Conservation (phyloP, 2,113 vertebrate genomes). For the Pongo abelii region DNA sequence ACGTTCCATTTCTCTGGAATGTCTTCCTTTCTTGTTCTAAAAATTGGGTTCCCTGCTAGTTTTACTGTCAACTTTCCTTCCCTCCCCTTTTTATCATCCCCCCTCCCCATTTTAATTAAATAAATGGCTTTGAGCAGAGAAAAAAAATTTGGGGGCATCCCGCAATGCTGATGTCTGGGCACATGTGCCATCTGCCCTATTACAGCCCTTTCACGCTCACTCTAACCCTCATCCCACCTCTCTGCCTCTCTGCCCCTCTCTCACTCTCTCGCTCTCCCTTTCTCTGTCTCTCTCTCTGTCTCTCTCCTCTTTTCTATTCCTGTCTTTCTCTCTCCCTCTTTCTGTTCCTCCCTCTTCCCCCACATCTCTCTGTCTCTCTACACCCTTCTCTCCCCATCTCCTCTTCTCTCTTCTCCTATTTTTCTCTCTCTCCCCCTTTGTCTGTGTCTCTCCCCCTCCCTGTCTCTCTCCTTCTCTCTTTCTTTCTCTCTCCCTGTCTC, state of each 20-base stretch:
- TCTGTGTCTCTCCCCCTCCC: background rate
- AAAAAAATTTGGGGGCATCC: background rate
- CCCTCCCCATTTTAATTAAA: background rate
- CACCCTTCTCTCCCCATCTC: too few relatives aligned
- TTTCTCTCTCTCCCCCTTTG: too few relatives aligned
- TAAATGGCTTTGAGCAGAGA: background rate
- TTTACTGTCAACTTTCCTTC: background rate
- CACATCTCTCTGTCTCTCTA: background rate
- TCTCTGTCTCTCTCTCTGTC: too few relatives aligned
- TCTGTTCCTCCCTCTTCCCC: too few relatives aligned
- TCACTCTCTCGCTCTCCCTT: background rate
- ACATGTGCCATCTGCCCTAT: background rate
- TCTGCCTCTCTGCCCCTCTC: background rate
- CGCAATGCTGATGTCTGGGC: background rate
- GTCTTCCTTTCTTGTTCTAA: background rate
- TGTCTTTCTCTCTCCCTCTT: too few relatives aligned
- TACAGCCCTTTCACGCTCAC: background rate
- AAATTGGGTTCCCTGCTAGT: background rate
- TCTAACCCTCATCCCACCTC: too few relatives aligned
- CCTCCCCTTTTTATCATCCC: fast-evolving
- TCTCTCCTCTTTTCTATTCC: too few relatives aligned
- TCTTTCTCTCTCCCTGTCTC: background rate
- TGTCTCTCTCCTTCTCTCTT: too few relatives aligned
- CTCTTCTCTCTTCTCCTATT: too few relatives aligned
- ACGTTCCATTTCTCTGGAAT: background rate